Conservation (phyloP, 2,888 invertebrate genomes). For the Eremobia ochroleuca region DNA sequence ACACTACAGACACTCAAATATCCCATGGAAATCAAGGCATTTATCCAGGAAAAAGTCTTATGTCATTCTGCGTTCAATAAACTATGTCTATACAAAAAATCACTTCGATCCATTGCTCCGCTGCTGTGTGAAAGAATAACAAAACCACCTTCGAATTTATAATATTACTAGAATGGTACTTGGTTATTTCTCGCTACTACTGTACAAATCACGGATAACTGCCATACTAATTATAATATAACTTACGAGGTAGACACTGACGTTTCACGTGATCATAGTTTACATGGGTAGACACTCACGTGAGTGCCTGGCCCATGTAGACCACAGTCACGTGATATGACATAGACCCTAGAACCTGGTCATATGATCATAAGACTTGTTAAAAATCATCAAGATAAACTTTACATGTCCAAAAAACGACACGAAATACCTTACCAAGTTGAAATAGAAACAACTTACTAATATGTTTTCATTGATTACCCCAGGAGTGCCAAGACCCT, state of each 20-base stretch:
- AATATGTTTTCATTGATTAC: neutral
- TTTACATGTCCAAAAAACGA: neutral
- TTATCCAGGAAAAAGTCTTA: neutral
- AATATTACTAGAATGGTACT: neutral
- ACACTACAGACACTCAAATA: neutral
- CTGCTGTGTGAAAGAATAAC: neutral
- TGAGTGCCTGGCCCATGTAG: too few species aligned
- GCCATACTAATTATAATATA: neutral
- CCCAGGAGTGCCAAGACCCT: conserved; percentile 95
- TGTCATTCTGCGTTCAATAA: neutral
- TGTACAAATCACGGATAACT: too few species aligned
- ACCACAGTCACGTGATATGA: too few species aligned
- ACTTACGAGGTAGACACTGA: neutral
- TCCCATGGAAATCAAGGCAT: too few species aligned
- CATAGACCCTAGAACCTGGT: too few species aligned
- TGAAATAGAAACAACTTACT: neutral
- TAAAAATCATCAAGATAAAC: neutral
- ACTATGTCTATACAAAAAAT: neutral
- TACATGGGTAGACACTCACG: too few species aligned
- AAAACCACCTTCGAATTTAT: neutral
- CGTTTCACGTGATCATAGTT: neutral
- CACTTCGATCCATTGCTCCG: neutral
- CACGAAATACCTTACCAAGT: neutral
- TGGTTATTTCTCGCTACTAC: too few species aligned
- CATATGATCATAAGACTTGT: neutral